Base-by-base conservation (phyloP, 1,140 invertebrate species). In the Myzus persicae region DNA sequence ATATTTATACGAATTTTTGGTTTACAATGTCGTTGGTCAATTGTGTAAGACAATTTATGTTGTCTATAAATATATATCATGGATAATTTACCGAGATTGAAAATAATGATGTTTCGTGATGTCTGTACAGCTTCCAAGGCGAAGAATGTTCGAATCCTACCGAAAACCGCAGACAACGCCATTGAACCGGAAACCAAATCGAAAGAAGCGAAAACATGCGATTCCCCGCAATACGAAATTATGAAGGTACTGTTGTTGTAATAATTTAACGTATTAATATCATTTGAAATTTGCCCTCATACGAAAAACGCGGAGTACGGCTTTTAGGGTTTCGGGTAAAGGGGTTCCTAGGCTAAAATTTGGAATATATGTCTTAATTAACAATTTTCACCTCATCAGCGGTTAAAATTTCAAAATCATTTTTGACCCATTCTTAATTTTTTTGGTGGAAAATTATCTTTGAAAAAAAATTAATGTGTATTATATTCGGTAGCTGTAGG, bases 81-180 rank as follows among this genome's bases (percentile, higher is more conserved):
- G 46, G 44, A 59, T 7, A 40, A 38, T 18, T 18, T n/a, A n/a
- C 14, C 36, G 18, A 40, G 44, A 88, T 88, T 88, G 87, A 46
- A n/a, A 48, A 46, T 48, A 88, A 88, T 87, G 40, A 46, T 89
- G 36, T 89, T 89, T 54, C 94, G 94, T 36, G 36, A 24, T 94
- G 94, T 38, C 26, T 40, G 0, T 81, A 26, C 11, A 92, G 91
- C 67, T 24, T 92, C 91, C 18, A 92, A 92, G 24, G 91, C 40
- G 4, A 46, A 92, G n/a, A 82, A 82, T 14, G 76, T 92, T 3
- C 91, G 91, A 26, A n/a, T 82, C 0, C 5, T 82, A 26, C 67
- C 91, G 42, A 92, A 92, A 48, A 38, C 44, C 67, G 76, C 48
- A 82, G 91, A 92, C 91, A 92, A 92, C 24, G 36, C 76, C 40